These are phyloP conservation scores for Xiphias gladius DNA, from an alignment of 2,113 vertebrate species.

Conservation along the genomic window DNA sequence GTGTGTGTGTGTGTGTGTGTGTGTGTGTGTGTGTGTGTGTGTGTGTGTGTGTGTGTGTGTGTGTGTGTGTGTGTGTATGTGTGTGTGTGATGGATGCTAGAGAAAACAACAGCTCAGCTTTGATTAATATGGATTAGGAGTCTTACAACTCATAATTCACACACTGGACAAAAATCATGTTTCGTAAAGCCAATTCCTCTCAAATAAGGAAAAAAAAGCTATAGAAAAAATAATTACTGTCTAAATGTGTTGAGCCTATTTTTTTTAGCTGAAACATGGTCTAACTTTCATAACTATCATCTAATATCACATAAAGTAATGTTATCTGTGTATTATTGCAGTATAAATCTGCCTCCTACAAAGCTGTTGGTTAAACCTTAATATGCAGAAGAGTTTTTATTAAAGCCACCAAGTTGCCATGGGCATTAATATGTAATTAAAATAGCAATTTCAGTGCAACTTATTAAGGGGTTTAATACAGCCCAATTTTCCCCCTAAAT, in stretches of 20 bases:
- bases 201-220: conserved; percentile 34
- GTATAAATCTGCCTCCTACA: conserved; percentile 7
- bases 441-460: conserved; percentile 14
- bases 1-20: conserved; percentile 8
- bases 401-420: conserved; percentile 33
- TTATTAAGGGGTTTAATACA: conserved; percentile 5
- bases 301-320: conserved; percentile 3
- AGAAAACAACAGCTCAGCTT: conserved; percentile 77
- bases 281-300: not conserved
- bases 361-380: conserved; percentile 23
- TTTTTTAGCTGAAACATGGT: not conserved
- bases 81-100: conserved; percentile 28
- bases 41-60: conserved; percentile 14
- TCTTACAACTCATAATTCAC: conserved; percentile 77
- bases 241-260: not conserved
- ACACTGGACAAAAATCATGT: conserved; percentile 74
- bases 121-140: conserved; percentile 81
- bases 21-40: conserved; percentile 11
- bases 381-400: conserved; percentile 34
- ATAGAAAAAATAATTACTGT: conserved; percentile 26
- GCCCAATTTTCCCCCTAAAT: not conserved
- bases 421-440: conserved; percentile 29
- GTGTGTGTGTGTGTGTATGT: conserved; percentile 12
- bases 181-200: conserved; percentile 68
- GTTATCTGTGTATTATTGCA: not conserved